A percentile compares a stretch with the other conserved stretches of the same genome.
These are phyloP conservation scores for Parnassius orleans DNA, from an alignment of 2,888 invertebrate genomes.

Conservation along the genomic window DNA sequence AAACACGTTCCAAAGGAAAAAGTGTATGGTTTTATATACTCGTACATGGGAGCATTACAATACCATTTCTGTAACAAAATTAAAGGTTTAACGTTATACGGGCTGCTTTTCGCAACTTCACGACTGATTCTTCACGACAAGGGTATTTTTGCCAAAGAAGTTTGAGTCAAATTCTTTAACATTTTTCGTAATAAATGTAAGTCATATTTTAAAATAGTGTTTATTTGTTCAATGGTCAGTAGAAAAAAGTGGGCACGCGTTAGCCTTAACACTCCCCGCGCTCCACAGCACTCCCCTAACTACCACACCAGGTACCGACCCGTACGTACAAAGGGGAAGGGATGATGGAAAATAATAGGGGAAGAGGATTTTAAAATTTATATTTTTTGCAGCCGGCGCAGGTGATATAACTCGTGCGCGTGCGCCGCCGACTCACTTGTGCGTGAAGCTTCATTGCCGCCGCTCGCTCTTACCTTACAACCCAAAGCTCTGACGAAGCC, in stretches of 20 bases:
- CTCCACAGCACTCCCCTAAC: conserved; percentile 47
- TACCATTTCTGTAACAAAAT: too few relatives aligned
- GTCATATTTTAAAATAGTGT: conserved; percentile 19
- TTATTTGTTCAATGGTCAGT: conserved; percentile 61
- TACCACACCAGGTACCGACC: conserved; percentile 74
- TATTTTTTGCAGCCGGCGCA: conserved; percentile 81
- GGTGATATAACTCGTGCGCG: conserved; percentile 79
- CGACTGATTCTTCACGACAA: too few relatives aligned
- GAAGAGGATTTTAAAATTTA: conserved; percentile 80
- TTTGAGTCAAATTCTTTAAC: too few relatives aligned
- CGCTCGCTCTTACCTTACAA: conserved; percentile 55
- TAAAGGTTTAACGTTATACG: too few relatives aligned
- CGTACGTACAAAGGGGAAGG: conserved; percentile 76
- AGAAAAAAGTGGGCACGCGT: conserved; percentile 75
- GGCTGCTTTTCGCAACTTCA: too few relatives aligned
- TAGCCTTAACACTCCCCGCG: conserved; percentile 48
- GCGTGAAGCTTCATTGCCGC: conserved; percentile 67
- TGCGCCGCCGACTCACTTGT: conserved; percentile 77
- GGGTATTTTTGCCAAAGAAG: too few relatives aligned
- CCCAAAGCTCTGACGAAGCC: conserved; percentile 46
- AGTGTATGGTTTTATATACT: too few relatives aligned
- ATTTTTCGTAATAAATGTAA: too few relatives aligned
- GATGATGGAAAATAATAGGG: conserved; percentile 81
- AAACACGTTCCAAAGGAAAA: too few relatives aligned
- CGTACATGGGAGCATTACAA: too few relatives aligned